phyloP scores from a whole-genome alignment of 2,888 invertebrate species.

The Plutella xylostella region DNA sequence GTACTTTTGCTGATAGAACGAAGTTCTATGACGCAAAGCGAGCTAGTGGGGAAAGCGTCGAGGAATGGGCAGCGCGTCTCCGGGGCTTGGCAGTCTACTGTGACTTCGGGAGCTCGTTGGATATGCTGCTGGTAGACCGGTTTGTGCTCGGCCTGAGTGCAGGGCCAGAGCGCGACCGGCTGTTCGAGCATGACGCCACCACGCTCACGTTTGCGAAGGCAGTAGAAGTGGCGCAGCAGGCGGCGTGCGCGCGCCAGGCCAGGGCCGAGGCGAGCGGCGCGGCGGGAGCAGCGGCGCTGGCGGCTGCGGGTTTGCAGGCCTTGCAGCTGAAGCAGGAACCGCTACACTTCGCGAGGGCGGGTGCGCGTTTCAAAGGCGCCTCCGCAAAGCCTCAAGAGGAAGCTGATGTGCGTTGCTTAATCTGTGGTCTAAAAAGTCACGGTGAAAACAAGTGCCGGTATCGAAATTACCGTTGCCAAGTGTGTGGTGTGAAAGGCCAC shows the following conservation, averaged over 20 bases:
- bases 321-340: slow-evolving; percentile 13
- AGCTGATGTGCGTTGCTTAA: slow-evolving; percentile 2
- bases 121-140: neutral
- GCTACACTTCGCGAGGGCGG: slow-evolving; percentile 9
- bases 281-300: neutral
- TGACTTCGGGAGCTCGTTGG: neutral
- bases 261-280: slow-evolving; percentile 2
- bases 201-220: slow-evolving; percentile 1
- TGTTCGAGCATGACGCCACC: neutral
- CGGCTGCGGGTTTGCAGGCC: neutral
- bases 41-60: slow-evolving; percentile 7
- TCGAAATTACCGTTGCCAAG: slow-evolving; percentile 12
- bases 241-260: too few relatives aligned
- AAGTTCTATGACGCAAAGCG: slow-evolving; percentile 11
- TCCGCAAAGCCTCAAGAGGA: neutral
- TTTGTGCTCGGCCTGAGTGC: slow-evolving; percentile 1
- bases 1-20: slow-evolving; percentile 1
- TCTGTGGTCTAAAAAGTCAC: slow-evolving; percentile 13
- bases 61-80: too few relatives aligned
- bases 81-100: neutral
- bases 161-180: neutral
- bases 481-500: too few relatives aligned
- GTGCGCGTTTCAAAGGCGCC: neutral
- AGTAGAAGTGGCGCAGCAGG: neutral
- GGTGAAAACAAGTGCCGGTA: slow-evolving; percentile 11